These are phyloP conservation scores for Columba guinea DNA, from an alignment of 2,797 vertebrate genomes.

Conservation along the genomic window DNA sequence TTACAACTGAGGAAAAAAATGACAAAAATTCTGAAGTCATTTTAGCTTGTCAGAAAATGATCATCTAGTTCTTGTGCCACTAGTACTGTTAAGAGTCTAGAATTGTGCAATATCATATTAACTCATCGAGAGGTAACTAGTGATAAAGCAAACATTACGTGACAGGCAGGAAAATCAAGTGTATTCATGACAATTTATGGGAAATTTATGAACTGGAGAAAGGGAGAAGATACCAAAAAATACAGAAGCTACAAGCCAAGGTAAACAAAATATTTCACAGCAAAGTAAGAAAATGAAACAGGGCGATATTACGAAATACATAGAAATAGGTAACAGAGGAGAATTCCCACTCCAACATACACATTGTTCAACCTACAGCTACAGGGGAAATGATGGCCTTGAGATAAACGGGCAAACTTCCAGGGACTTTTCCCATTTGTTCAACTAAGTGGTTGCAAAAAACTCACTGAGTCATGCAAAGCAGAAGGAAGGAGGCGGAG, in stretches of 20 bases:
- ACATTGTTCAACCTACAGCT: neutral
- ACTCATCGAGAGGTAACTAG: neutral
- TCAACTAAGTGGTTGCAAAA: neutral
- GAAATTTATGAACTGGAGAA: neutral
- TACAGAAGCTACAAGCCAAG: neutral
- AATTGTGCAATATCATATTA: neutral
- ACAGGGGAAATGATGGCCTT: neutral
- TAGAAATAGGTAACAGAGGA: neutral
- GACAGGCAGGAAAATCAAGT: neutral
- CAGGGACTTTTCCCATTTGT: neutral
- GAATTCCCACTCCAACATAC: neutral
- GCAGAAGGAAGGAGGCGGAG: neutral
- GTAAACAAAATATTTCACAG: neutral
- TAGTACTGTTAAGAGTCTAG: neutral
- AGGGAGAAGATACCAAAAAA: neutral
- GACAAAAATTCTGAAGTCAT: constrained; percentile 3
- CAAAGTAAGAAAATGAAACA: neutral
- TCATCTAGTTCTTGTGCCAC: neutral
- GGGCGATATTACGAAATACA: neutral
- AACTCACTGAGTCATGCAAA: neutral
- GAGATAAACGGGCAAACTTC: neutral
- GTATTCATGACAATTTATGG: neutral
- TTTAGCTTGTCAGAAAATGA: neutral
- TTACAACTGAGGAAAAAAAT: constrained; percentile 9
- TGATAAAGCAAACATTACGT: neutral